Percentiles rank a stretch among this genome's conserved stretches.
Evolutionary conservation across 2,113 vertebrate genomes (phyloP).

Genomic region (Nanorana parkeri): DNA sequence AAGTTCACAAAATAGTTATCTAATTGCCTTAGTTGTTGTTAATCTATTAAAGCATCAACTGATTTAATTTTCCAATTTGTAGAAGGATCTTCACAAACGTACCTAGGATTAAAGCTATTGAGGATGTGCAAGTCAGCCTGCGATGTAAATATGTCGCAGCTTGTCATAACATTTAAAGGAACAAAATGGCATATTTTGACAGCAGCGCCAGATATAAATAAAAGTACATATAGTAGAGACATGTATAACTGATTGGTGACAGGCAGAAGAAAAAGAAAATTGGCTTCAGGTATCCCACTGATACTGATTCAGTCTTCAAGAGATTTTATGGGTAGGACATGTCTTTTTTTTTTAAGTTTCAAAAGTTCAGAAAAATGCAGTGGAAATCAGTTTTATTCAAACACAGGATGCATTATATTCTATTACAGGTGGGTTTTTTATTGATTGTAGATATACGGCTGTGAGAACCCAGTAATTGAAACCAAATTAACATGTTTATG

Average conservation of each 20-base stretch:
- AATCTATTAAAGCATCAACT: conserved; percentile 27
- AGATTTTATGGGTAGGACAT: too few relatives aligned
- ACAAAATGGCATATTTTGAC: conserved; percentile 30
- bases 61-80: conserved; percentile 51
- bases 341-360: too few relatives aligned
- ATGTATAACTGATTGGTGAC: conserved; percentile 22
- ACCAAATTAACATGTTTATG: too few relatives aligned
- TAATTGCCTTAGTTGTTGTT: conserved; percentile 21
- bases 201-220: conserved; percentile 24
- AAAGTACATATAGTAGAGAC: conserved; percentile 39
- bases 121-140: background rate
- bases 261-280: conserved; percentile 12
- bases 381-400: too few relatives aligned
- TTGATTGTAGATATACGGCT: too few relatives aligned
- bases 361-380: too few relatives aligned
- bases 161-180: conserved; percentile 29
- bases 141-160: conserved; percentile 45
- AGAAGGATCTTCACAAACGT: conserved; percentile 37
- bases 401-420: too few relatives aligned
- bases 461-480: too few relatives aligned
- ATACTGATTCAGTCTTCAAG: background rate
- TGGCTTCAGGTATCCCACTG: conserved; percentile 7
- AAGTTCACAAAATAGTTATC: conserved; percentile 25
- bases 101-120: conserved; percentile 39
- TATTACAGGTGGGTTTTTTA: too few relatives aligned